Evolutionary conservation across 2,888 invertebrate genomes (phyloP).

Genomic region (Lapara coniferarum): DNA sequence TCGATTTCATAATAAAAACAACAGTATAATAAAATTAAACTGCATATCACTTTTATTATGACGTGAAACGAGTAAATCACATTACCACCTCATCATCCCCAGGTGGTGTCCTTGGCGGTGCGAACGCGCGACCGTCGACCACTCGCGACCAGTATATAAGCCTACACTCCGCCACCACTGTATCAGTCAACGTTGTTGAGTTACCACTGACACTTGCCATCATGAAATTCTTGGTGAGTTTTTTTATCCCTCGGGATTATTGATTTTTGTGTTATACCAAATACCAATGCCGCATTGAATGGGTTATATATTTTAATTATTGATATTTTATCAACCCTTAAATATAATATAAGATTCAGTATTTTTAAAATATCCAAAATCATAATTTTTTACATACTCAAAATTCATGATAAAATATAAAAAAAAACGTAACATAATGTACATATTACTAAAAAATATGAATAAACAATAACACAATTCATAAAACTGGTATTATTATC

Average conservation of each 20-base stretch:
- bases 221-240: conserved; percentile 24
- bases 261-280: no score
- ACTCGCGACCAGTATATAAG: conserved; percentile 20
- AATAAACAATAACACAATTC: no score
- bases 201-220: conserved; percentile 18
- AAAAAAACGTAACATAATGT: not conserved
- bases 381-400: no score
- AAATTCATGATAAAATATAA: not conserved
- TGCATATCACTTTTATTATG: no score
- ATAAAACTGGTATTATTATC: no score
- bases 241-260: conserved; percentile 2
- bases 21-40: no score
- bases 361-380: not conserved
- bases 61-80: not conserved
- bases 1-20: no score
- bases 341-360: no score
- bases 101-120: conserved; percentile 10
- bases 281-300: no score
- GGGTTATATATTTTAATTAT: no score
- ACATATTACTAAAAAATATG: no score
- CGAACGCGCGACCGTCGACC: conserved; percentile 1
- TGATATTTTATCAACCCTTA: no score
- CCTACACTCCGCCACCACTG: not conserved
- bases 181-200: conserved; percentile 16
- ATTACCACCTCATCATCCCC: conserved; percentile 21